These are phyloP conservation scores for Melanotaenia boesemani DNA, from an alignment of 2,797 vertebrate genomes.

Conservation along the genomic window DNA sequence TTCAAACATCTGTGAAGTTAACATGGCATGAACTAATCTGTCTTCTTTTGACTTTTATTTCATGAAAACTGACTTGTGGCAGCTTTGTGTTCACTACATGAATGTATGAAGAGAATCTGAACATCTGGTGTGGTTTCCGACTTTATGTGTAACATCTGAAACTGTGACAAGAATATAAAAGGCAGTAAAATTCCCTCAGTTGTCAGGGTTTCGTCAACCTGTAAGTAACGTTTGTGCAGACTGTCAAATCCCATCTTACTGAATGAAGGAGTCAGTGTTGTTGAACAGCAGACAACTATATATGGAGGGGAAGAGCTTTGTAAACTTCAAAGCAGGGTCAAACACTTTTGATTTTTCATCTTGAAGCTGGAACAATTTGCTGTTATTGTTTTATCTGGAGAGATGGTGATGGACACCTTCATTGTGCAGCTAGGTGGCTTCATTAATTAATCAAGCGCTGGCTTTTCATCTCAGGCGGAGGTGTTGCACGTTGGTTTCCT, in stretches of 20 bases:
- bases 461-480: constrained; percentile 69
- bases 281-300: constrained; percentile 40
- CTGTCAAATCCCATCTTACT: constrained; percentile 60
- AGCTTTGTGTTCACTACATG: constrained; percentile 30
- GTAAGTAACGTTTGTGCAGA: constrained; percentile 50
- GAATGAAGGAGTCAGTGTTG: background rate
- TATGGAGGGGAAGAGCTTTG: constrained; percentile 16
- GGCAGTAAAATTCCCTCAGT: constrained; percentile 36
- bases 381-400: constrained; percentile 42
- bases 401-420: constrained; percentile 41
- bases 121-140: constrained; percentile 58
- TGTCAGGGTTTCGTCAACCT: constrained; percentile 40
- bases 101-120: constrained; percentile 36
- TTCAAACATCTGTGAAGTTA: constrained; percentile 42
- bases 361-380: constrained; percentile 29
- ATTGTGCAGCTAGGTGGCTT: constrained; percentile 52
- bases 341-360: constrained; percentile 42
- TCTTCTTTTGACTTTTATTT: constrained; percentile 23
- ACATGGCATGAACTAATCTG: constrained; percentile 24
- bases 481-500: constrained; percentile 58
- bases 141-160: constrained; percentile 32
- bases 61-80: constrained; percentile 41
- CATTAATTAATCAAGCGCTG: constrained; percentile 71
- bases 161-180: constrained; percentile 45
- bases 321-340: constrained; percentile 55